Evolutionary conservation across 2,113 vertebrate species (phyloP), one percentile per base, ranked within the genome.

Genomic region (Crotophaga sulcirostris): DNA sequence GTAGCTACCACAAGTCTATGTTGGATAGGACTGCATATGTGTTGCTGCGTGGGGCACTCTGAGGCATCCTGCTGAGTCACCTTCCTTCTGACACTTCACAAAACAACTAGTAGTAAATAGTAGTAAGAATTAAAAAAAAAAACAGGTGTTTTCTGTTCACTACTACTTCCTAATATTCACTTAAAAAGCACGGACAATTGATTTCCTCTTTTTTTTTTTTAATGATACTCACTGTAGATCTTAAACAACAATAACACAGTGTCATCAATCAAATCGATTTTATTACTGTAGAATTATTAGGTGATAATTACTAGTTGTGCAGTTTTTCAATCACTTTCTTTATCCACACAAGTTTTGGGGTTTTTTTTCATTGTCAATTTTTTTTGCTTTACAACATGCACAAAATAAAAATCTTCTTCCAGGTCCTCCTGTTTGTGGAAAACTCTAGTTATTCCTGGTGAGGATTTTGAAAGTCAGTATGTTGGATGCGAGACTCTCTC

Each of bases 31-130:
- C 7, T 8, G 5, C 6, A 0, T 8, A 6, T 33, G 23, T 55
- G 13, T 5, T 54, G 6, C 15, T 64, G 11, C 38, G 23, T 0
- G 1, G 21, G 8, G 4, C 6, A 42, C 25, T 33, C 31, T 28
- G 20, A 54, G 21, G 6, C 33, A 7, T 4, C 3, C 13, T 34
- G 20, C 24, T 24, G 6, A 45, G 13, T 73, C 33, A 33, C 5
- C 24, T 52, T 60, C 9, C 7, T 73, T 45, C 58, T 38, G 40
- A 69, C 21, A 29, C 5, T 83, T 90, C 10, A 40, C 21, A 73
- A 73, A 76, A 42, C 10, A 42, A 42, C 40, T 42, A 42, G 40
- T 42, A 11, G 40, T 42, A 42, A 42, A 20, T 16, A 62, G 8
- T 17, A 60, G 2, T 7, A 75, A 89, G 14, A 51, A 31, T 11